A percentile compares a stretch with the other conserved stretches of the same genome.
Conservation (phyloP, 1,140 invertebrate species). For the Laupala kohalensis region DNA sequence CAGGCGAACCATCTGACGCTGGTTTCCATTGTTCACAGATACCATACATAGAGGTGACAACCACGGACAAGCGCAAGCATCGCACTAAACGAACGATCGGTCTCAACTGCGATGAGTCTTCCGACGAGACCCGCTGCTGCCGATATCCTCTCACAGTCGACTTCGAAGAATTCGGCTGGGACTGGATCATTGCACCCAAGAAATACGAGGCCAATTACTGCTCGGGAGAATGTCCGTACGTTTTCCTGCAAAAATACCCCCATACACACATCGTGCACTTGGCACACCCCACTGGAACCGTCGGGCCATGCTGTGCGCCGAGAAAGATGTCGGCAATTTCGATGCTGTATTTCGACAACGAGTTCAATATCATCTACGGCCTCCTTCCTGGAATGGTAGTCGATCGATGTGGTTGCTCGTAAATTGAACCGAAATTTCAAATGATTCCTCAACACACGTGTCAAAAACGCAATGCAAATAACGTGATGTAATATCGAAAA, state of each 20-base stretch:
- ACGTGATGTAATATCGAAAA: not conserved
- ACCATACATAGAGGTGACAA: conserved; percentile 67
- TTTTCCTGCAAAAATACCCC: conserved; percentile 76
- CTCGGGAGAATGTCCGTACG: conserved; percentile 83
- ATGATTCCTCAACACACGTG: not conserved
- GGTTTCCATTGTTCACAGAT: conserved; percentile 38
- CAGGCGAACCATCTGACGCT: too few relatives aligned
- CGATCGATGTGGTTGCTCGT: conserved; percentile 82
- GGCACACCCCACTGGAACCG: conserved; percentile 50
- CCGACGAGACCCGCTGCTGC: conserved; percentile 69
- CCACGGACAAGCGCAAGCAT: conserved; percentile 45
- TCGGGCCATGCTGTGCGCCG: conserved; percentile 79
- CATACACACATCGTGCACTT: conserved; percentile 87
- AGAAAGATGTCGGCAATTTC: conserved; percentile 77
- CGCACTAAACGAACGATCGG: conserved; percentile 59
- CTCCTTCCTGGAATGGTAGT: conserved; percentile 86
- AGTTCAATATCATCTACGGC: conserved; percentile 76
- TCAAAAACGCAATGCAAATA: not conserved
- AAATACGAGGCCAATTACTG: conserved; percentile 95
- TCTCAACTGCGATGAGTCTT: conserved; percentile 62
- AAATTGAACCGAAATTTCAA: conserved; percentile 23
- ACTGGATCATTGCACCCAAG: conserved; percentile 94
- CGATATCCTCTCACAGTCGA: conserved; percentile 86
- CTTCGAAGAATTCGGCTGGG: conserved; percentile 94
- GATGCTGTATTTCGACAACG: conserved; percentile 85